Percentiles rank a stretch among this genome's conserved stretches.
phyloP scores from a whole-genome alignment of 2,797 vertebrate species.

The Urophycis tenuis region DNA sequence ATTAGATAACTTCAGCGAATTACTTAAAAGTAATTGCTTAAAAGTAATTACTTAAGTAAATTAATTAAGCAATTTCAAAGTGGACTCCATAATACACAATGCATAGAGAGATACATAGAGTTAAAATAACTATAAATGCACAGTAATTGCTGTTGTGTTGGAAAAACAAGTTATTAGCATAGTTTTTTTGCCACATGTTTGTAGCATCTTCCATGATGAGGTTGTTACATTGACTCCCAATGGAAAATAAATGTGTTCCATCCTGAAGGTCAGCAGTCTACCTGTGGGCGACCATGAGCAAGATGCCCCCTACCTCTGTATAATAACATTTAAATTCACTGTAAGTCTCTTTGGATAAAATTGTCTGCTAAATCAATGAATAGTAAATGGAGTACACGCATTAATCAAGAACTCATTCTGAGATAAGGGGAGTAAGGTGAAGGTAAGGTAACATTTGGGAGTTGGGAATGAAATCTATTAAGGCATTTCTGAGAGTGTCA shows the following conservation, averaged over 20 bases:
- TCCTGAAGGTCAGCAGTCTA: neutral
- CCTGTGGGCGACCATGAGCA: neutral
- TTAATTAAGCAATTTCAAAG: no score
- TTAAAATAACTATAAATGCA: no score
- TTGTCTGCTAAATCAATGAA: neutral
- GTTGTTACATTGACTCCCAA: neutral
- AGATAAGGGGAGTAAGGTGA: neutral
- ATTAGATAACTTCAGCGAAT: no score
- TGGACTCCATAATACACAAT: no score
- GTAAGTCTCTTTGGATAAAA: neutral
- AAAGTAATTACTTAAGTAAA: no score
- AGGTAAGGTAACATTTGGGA: neutral
- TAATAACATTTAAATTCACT: neutral
- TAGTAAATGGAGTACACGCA: neutral
- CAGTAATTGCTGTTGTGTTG: no score
- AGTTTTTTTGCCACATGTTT: no score
- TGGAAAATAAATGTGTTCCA: neutral
- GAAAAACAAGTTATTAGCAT: no score
- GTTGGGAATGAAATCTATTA: neutral
- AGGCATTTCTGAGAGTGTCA: slow-evolving; percentile 31
- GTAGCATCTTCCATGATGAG: neutral
- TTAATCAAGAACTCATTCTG: neutral
- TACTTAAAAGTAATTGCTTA: no score
- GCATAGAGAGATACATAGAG: no score
- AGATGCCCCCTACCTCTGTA: neutral